Base-by-base conservation (phyloP, 2,113 vertebrate species). In the Platycercus adscitus region DNA sequence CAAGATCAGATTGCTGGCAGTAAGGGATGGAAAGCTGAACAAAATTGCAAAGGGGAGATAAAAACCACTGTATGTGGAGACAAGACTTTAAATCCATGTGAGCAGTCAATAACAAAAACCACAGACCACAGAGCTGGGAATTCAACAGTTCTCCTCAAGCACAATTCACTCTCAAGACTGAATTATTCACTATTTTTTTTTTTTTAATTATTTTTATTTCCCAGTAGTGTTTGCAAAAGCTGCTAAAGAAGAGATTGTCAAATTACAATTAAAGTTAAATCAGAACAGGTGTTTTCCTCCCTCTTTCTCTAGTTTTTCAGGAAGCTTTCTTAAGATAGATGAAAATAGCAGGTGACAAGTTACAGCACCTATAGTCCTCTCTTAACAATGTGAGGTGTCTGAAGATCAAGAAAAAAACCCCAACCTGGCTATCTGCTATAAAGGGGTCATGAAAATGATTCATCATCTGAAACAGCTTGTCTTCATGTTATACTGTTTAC, bases 71-170 rank as follows among this genome's bases (percentile, higher is more conserved):
- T 70, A 64, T 94, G 84, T 2, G 15, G 80, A 96, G 55, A 72
- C 37, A 84, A 50, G 81, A 33, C 17, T 37, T 37, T 37, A 81
- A 96, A 93, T 87, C 84, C 89, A 75, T 52, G 43, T 53, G 50
- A 91, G 73, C 55, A 71, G 81, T 91, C 87, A 93, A 69, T 86
- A 94, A 73, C 37, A 61, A 69, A 94, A 86, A 37, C 35, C 35
- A 37, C 35, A 37, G 35, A 37, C 83, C 75, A 90, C 65, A 93
- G 69, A 46, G 55, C 11, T 77, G 88, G 69, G 69, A 88, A 94
- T 79, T 72, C 72, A 92, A 50, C 71, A 71, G 58, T 64, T 88
- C 55, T 93, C 37, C 53, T 53, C 39, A 7, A 88, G 82, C 75
- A 69, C 79, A 66, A 56, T 87, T 89, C 79, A 82, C 79, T 86